Evolutionary conservation across 2,797 vertebrate species (phyloP), one percentile per base, ranked within the genome.

Genomic region (Antrozous pallidus): DNA sequence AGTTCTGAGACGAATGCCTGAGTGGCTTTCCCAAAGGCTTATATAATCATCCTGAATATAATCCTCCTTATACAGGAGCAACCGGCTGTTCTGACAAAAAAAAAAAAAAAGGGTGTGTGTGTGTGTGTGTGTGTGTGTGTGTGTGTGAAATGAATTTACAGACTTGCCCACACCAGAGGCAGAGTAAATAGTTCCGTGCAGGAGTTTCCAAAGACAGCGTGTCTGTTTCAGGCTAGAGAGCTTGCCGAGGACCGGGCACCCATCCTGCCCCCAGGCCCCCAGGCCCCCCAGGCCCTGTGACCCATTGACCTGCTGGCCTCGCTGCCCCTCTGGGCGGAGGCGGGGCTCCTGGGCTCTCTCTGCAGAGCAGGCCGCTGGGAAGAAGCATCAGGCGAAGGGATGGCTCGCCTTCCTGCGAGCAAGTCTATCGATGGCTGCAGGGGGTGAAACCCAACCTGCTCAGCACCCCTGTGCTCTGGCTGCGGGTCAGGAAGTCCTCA

Each of bases 1-100:
- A 88, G 84, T 96, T 95, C 11, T 51, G 90, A 89, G 92, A 91
- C 1, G 2, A 91, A 54, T 81, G 92, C 87, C 80, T 49, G 84
- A 74, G 49, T 70, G 31, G 31, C 87, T 96, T 96, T 93, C 69
- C 92, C 75, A 81, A 94, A 96, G 61, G n/a, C 71, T 90, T 69
- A 49, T 87, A 61, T 28, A 13, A 61, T 31, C 56, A 61, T 31
- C 28, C 56, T 61, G 12, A 13, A 28, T 13, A 61, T 69, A 89
- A 91, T 74, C 49, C 65, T 74, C 18, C 31, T 90, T 63, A 58
- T 88, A 82, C 95, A 94, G 18, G 80, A 90, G 61, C 82, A 83
- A 56, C 71, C 2, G 38, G 42, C 83, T 91, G 75, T 78, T 88
- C 80, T 88, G 94, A 91, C 47, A 10, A 56, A 56, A 56, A 54